phyloP scores from a whole-genome alignment of 2,888 invertebrate species.

The Aporophyla nigra region DNA sequence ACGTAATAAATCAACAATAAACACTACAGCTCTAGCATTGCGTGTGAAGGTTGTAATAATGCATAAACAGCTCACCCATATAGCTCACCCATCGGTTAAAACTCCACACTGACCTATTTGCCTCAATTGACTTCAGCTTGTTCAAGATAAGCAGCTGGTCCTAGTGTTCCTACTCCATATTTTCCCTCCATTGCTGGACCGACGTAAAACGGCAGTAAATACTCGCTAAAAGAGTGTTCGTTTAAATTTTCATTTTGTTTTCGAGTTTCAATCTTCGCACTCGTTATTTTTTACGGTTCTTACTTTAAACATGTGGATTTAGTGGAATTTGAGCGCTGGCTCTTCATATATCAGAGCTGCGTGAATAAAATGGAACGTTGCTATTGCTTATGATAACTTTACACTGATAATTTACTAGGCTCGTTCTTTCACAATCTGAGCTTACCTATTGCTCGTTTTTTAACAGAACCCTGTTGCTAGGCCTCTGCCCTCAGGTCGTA shows the following conservation, averaged over 20 bases:
- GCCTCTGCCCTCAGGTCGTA: too few species aligned
- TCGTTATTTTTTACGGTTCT: conserved; percentile 44
- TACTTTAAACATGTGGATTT: conserved; percentile 45
- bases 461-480: too few species aligned
- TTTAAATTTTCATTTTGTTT: conserved; percentile 56
- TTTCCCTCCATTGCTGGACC: conserved; percentile 39
- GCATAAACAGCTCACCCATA: conserved; percentile 40
- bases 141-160: conserved; percentile 47
- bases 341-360: conserved; percentile 19
- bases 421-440: background rate
- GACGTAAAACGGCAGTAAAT: conserved; percentile 49
- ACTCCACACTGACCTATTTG: conserved; percentile 47
- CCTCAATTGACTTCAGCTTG: conserved; percentile 42
- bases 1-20: conserved; percentile 52
- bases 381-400: background rate
- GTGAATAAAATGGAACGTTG: conserved; percentile 5
- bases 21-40: conserved; percentile 37
- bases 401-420: background rate
- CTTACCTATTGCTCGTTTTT: background rate
- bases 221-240: conserved; percentile 50
- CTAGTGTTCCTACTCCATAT: conserved; percentile 26
- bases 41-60: conserved; percentile 57
- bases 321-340: conserved; percentile 29
- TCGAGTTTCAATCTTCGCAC: conserved; percentile 52
- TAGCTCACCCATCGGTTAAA: conserved; percentile 22